phyloP scores from a whole-genome alignment of 2,888 invertebrate genomes.

The Antitype chi region DNA sequence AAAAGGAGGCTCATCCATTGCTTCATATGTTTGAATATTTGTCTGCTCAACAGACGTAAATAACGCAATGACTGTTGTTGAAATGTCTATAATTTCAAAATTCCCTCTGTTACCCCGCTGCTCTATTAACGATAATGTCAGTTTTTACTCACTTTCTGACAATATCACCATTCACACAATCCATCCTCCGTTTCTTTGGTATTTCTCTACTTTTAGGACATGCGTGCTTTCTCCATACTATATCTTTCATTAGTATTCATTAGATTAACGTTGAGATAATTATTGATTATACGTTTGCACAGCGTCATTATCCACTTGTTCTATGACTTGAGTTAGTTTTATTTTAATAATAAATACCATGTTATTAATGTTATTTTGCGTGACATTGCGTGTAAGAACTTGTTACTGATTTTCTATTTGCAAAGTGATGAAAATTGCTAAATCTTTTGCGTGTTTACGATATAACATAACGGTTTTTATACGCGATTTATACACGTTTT shows the following conservation, averaged over 20 bases:
- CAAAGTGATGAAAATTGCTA: conserved; percentile 35
- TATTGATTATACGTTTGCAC: conserved; percentile 14
- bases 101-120: no score
- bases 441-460: conserved; percentile 33
- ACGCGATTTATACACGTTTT: not conserved
- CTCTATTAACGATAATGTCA: not conserved
- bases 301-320: not conserved
- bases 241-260: not conserved
- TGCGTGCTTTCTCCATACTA: conserved; percentile 20
- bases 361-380: conserved; percentile 18
- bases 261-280: conserved; percentile 19
- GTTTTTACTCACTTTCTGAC: not conserved
- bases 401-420: conserved; percentile 41
- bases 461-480: not conserved
- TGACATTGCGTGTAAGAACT: conserved; percentile 39
- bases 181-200: not conserved
- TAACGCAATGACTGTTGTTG: no score
- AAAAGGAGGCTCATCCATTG: no score
- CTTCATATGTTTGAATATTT: no score
- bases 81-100: no score
- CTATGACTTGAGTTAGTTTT: conserved; percentile 23
- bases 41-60: no score
- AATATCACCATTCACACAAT: not conserved
- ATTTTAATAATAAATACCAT: conserved; percentile 27
- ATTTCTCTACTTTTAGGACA: not conserved